These are phyloP conservation scores for Brachionus paranguensis DNA, from an alignment of 1,140 invertebrate genomes.

Conservation along the genomic window DNA sequence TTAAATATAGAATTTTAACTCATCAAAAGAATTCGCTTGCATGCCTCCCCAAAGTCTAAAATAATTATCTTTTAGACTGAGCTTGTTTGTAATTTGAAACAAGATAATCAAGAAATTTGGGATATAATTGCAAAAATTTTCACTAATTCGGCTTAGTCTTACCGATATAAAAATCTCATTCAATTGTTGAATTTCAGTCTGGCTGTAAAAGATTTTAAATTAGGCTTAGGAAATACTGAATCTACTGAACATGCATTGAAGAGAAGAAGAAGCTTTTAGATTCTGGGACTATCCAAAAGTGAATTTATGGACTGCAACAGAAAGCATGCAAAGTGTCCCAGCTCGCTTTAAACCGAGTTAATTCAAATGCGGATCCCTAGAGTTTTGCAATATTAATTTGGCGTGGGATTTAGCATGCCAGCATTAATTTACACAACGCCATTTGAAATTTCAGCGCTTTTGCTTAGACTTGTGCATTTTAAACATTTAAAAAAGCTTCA, in stretches of 20 bases:
- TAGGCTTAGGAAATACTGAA: neutral
- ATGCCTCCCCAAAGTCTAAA: neutral
- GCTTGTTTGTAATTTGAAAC: neutral
- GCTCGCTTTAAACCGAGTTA: neutral
- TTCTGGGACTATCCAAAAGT: neutral
- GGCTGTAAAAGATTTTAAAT: neutral
- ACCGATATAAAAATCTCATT: neutral
- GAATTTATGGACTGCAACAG: neutral
- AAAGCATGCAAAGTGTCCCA: neutral
- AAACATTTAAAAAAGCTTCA: neutral
- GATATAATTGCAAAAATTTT: neutral
- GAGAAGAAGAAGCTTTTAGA: neutral
- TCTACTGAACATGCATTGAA: neutral
- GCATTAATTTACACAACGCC: neutral
- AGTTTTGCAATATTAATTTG: neutral
- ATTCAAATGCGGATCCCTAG: neutral
- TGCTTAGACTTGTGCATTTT: neutral
- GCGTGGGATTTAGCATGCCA: neutral
- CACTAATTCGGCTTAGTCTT: neutral
- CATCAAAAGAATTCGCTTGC: neutral
- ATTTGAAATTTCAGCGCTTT: neutral
- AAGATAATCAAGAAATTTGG: neutral
- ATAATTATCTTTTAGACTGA: neutral
- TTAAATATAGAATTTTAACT: neutral
- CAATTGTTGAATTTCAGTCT: neutral